Evolutionary conservation across 2,888 invertebrate genomes (phyloP).

Genomic region (Noctua comes): DNA sequence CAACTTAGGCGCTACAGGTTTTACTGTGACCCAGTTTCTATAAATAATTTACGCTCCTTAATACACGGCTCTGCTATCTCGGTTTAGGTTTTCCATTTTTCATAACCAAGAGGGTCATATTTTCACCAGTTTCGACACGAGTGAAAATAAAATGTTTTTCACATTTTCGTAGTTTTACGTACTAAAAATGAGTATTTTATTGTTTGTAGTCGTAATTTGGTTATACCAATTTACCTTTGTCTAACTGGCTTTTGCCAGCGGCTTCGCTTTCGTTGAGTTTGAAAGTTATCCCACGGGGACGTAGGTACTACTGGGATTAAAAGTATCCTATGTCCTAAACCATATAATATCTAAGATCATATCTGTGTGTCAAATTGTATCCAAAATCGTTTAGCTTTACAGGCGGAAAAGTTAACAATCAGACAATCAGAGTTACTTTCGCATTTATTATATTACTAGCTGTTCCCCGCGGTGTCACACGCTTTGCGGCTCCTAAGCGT

Average conservation of each 20-base stretch:
- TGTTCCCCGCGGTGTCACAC: no score
- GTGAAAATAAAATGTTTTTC: constrained; percentile 8
- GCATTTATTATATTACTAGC: background rate
- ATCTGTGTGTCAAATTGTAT: background rate
- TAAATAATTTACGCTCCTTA: constrained; percentile 31
- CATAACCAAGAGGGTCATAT: constrained; percentile 17
- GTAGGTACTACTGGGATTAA: background rate
- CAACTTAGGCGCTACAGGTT: constrained; percentile 18
- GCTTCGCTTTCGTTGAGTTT: background rate
- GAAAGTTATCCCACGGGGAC: background rate
- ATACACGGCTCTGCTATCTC: constrained; percentile 1
- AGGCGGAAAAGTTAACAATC: background rate
- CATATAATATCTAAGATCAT: no score
- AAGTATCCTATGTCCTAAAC: background rate
- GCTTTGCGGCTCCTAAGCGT: no score
- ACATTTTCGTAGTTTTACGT: background rate
- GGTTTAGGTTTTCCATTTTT: constrained; percentile 38
- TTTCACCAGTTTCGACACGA: background rate
- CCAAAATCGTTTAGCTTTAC: background rate
- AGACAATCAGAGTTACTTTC: background rate
- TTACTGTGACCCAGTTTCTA: constrained; percentile 29
- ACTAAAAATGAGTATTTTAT: background rate
- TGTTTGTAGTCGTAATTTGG: background rate
- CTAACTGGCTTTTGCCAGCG: background rate
- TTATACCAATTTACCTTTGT: background rate